phyloP scores from a whole-genome alignment of 2,113 vertebrate species.

The Oryzias woworae region DNA sequence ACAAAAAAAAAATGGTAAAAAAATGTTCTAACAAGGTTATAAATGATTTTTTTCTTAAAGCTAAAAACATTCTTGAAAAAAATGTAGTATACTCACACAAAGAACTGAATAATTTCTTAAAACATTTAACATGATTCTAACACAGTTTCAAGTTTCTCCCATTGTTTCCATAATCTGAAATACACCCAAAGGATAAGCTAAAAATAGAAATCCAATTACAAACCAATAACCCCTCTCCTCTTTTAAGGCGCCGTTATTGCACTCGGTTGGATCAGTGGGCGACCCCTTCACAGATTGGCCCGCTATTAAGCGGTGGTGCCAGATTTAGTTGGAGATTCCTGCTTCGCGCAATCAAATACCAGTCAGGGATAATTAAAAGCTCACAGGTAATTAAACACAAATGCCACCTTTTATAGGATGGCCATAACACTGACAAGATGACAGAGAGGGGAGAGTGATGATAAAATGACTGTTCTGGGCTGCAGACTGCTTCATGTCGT shows the following conservation, averaged over 20 bases:
- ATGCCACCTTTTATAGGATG: conserved; percentile 30
- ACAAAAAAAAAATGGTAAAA: no score
- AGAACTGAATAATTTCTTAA: no score
- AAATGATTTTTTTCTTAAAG: no score
- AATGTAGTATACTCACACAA: no score
- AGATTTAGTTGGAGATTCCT: conserved; percentile 38
- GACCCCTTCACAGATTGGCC: conserved; percentile 3
- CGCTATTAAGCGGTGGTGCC: conserved; percentile 10
- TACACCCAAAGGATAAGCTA: conserved; percentile 10
- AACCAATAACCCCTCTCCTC: not conserved
- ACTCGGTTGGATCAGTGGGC: conserved; percentile 13
- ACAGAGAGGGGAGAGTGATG: conserved; percentile 18
- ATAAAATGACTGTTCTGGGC: not conserved
- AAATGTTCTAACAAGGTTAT: no score
- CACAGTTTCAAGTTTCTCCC: no score
- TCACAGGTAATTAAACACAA: conserved; percentile 57
- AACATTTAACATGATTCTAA: not conserved
- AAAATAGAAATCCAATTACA: conserved; percentile 39
- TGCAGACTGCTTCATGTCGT: not conserved
- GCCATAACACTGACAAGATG: conserved; percentile 17
- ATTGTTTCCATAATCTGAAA: not conserved
- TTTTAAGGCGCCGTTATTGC: not conserved
- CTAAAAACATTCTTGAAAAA: no score
- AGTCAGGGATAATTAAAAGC: conserved; percentile 47
- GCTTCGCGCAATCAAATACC: conserved; percentile 29